Evolutionary conservation across 2,888 invertebrate species (phyloP).

Genomic region (Stegophylla sp.): DNA sequence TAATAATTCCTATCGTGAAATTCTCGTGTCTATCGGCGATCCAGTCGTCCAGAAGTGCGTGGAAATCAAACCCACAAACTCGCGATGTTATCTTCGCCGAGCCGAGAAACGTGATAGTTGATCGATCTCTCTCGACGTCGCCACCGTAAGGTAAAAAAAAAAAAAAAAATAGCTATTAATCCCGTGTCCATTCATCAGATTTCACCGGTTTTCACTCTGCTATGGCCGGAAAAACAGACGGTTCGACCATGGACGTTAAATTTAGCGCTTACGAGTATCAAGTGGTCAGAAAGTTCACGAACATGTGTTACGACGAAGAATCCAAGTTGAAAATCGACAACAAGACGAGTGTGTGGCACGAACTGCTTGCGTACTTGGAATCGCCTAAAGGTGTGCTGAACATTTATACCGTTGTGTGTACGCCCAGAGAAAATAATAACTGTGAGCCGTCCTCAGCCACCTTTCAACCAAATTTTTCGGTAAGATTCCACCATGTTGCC

Average conservation of each 20-base stretch:
- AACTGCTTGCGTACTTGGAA: conserved; percentile 14
- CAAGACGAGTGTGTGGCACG: conserved; percentile 47
- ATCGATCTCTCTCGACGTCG: too few species aligned
- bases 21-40: too few species aligned
- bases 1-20: too few species aligned
- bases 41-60: too few species aligned
- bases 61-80: too few species aligned
- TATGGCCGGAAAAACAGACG: too few species aligned
- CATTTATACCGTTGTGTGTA: conserved; percentile 15
- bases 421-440: conserved; percentile 21
- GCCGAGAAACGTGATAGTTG: too few species aligned
- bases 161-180: too few species aligned
- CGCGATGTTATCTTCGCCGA: too few species aligned
- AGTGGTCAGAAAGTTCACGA: conserved; percentile 38
- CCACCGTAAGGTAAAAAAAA: too few species aligned
- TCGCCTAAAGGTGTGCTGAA: conserved; percentile 12
- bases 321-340: conserved; percentile 25
- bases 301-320: conserved; percentile 12
- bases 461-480: neutral
- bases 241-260: neutral
- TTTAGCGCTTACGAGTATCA: conserved; percentile 43
- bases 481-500: neutral
- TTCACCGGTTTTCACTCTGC: too few species aligned
- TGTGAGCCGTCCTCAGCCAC: neutral
- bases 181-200: too few species aligned